Evolutionary conservation across 2,113 vertebrate genomes (phyloP).

Genomic region (Falcunculus frontatus): DNA sequence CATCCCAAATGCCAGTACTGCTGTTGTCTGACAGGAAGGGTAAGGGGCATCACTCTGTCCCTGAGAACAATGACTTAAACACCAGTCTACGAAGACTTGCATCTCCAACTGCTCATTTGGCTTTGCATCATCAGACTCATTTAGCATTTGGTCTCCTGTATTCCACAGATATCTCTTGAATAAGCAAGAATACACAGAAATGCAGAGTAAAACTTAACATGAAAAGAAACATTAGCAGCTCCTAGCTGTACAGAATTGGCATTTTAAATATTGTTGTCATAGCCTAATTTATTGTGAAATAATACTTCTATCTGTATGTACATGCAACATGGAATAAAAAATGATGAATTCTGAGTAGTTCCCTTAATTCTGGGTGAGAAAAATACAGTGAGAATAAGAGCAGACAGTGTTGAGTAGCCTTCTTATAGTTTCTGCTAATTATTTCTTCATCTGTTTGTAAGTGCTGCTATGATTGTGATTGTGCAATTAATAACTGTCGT

Average conservation of each 20-base stretch:
- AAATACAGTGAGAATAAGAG: background rate
- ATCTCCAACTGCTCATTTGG: background rate
- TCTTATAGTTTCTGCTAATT: background rate
- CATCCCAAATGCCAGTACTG: background rate
- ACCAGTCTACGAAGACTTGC: background rate
- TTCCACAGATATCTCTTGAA: background rate
- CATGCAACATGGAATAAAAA: background rate
- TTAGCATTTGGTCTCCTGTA: background rate
- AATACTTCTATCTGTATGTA: background rate
- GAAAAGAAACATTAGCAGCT: background rate
- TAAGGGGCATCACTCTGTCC: background rate
- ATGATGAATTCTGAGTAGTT: background rate
- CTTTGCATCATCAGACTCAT: background rate
- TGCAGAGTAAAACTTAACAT: background rate
- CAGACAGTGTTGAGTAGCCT: background rate
- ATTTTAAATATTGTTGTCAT: background rate
- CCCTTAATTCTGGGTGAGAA: background rate
- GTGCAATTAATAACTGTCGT: background rate
- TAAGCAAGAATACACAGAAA: background rate
- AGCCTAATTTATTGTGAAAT: background rate
- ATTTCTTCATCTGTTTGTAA: background rate
- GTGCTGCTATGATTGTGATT: background rate
- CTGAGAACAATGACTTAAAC: background rate
- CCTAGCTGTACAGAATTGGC: background rate
- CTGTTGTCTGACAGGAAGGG: background rate